Conservation (phyloP, 2,888 invertebrate genomes). For the Adineta ricciae region DNA sequence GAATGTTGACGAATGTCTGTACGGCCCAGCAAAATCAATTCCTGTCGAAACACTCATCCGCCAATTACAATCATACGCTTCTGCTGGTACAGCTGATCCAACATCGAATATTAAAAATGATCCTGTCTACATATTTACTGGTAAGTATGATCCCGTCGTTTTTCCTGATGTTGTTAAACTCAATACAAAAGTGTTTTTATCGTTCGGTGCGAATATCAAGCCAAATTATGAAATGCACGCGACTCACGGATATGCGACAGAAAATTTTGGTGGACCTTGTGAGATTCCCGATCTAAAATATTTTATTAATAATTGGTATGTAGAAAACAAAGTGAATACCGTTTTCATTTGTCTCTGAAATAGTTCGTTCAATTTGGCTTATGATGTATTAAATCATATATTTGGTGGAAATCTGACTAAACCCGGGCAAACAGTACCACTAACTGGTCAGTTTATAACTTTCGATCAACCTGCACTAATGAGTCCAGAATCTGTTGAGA, state of each 20-base stretch:
- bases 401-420: constrained; percentile 25
- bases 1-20: not conserved
- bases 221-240: not conserved
- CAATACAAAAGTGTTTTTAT: constrained; percentile 24
- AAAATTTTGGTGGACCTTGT: constrained; percentile 30
- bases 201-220: not conserved
- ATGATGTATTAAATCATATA: constrained; percentile 24
- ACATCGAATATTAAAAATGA: constrained; percentile 25
- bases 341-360: not conserved
- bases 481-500: not conserved
- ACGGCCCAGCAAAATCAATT: not conserved
- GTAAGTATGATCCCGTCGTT: constrained; percentile 19
- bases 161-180: constrained; percentile 23
- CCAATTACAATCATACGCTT: not conserved
- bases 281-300: constrained; percentile 15
- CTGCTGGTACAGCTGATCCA: constrained; percentile 17
- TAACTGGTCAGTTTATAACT: constrained; percentile 3
- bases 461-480: not conserved
- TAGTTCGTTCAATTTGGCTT: constrained; percentile 26
- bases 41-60: not conserved
- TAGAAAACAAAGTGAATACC: not conserved
- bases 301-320: constrained; percentile 21
- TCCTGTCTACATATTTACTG: constrained; percentile 30
- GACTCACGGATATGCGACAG: constrained; percentile 4
- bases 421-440: not conserved